These are phyloP conservation scores for Neolamprologus hecqui DNA, from an alignment of 2,113 vertebrate species.

Conservation along the genomic window DNA sequence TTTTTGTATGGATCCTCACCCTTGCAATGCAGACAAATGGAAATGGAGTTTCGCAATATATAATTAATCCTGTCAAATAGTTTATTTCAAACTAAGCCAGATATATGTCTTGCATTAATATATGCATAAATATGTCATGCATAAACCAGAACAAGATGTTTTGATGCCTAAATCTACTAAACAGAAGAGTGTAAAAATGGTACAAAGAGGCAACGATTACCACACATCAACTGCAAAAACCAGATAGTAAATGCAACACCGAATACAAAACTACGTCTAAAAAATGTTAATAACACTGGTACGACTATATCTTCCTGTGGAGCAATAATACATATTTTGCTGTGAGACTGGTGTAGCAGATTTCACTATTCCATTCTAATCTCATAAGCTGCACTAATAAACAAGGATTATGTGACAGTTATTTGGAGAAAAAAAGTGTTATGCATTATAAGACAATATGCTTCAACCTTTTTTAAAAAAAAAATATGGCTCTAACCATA, in stretches of 20 bases:
- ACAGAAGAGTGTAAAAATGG: background rate
- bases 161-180: background rate
- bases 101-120: background rate
- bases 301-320: background rate
- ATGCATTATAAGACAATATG: background rate
- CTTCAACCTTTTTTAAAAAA: rapidly evolving
- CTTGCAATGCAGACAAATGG: background rate
- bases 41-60: background rate
- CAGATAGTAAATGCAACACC: background rate
- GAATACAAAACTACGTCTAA: background rate
- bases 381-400: background rate
- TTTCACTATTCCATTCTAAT: background rate
- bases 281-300: background rate
- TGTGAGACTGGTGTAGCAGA: background rate
- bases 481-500: background rate
- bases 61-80: background rate
- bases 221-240: background rate
- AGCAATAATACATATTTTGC: background rate
- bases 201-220: background rate
- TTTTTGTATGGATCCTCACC: background rate
- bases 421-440: background rate
- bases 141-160: background rate
- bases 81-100: background rate
- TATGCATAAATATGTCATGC: background rate
- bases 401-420: background rate